phyloP scores from a whole-genome alignment of 1,140 invertebrate genomes.

The Drosophila asahinai region DNA sequence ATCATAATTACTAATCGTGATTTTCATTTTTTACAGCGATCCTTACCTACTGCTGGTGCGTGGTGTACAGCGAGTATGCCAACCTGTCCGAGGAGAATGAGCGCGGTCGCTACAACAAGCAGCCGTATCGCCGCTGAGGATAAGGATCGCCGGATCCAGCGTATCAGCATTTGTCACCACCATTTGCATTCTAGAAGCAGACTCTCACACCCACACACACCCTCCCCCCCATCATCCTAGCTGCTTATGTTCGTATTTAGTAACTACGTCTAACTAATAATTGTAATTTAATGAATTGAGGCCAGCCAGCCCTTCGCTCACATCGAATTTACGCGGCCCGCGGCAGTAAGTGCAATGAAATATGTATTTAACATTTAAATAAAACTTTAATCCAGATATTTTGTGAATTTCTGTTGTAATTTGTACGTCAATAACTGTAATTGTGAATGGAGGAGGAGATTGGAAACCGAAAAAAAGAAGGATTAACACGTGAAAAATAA shows the following conservation, averaged over 20 bases:
- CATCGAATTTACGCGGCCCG: slow-evolving; percentile 56
- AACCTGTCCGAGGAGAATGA: slow-evolving; percentile 89
- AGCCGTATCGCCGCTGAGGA: slow-evolving; percentile 87
- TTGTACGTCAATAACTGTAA: slow-evolving; percentile 57
- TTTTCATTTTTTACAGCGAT: slow-evolving; percentile 87
- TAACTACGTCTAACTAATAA: slow-evolving; percentile 74
- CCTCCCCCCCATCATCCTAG: slow-evolving; percentile 36
- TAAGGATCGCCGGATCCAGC: not conserved
- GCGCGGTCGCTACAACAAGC: slow-evolving; percentile 88
- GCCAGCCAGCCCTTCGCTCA: slow-evolving; percentile 40
- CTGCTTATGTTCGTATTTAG: slow-evolving; percentile 71
- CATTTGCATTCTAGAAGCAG: slow-evolving; percentile 41
- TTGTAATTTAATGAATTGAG: slow-evolving; percentile 62
- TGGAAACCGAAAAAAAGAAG: slow-evolving; percentile 29
- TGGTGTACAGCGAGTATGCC: slow-evolving; percentile 92
- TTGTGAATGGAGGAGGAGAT: slow-evolving; percentile 18
- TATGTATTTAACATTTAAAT: slow-evolving; percentile 75
- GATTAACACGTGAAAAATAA: slow-evolving; percentile 59
- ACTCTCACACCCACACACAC: slow-evolving; percentile 5
- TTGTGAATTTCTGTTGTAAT: slow-evolving; percentile 67
- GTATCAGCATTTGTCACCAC: slow-evolving; percentile 25
- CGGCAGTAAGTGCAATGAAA: slow-evolving; percentile 69
- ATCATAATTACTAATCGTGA: not conserved
- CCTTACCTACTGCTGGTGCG: slow-evolving; percentile 90
- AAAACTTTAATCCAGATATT: slow-evolving; percentile 58